Evolutionary conservation across 2,797 vertebrate genomes (phyloP).

Genomic region (Aulostomus chinensis): DNA sequence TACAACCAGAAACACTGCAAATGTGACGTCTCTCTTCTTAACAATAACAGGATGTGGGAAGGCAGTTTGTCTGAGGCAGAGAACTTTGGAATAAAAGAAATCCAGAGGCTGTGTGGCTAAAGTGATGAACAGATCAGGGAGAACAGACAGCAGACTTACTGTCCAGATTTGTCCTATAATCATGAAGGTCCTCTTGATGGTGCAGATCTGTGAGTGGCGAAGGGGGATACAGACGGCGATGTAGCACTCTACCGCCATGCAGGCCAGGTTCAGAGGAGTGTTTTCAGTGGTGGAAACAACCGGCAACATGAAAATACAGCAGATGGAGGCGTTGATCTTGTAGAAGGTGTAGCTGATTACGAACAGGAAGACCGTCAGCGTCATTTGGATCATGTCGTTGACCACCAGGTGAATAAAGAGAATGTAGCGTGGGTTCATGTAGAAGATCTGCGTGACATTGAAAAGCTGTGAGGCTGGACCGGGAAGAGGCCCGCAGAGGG

Average conservation of each 20-base stretch:
- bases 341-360: slow-evolving; percentile 61
- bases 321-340: slow-evolving; percentile 61
- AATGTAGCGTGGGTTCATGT: slow-evolving; percentile 73
- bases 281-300: slow-evolving; percentile 58
- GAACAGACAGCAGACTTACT: slow-evolving; percentile 44
- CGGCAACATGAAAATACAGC: slow-evolving; percentile 52
- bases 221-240: slow-evolving; percentile 76
- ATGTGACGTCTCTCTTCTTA: slow-evolving; percentile 42
- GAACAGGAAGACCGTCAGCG: slow-evolving; percentile 41
- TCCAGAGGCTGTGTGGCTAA: slow-evolving; percentile 42
- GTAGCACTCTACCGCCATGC: slow-evolving; percentile 77
- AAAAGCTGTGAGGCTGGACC: too few relatives aligned
- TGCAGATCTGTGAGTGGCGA: slow-evolving; percentile 71
- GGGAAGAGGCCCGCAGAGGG: too few relatives aligned
- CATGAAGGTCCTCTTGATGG: slow-evolving; percentile 51
- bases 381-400: slow-evolving; percentile 77
- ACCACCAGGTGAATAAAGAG: slow-evolving; percentile 76
- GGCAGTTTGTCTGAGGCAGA: slow-evolving; percentile 51
- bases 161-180: slow-evolving; percentile 69
- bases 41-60: slow-evolving; percentile 45
- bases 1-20: slow-evolving; percentile 49
- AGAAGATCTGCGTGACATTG: slow-evolving; percentile 64
- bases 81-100: slow-evolving; percentile 47
- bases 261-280: slow-evolving; percentile 77
- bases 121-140: slow-evolving; percentile 65